phyloP scores from a whole-genome alignment of 2,888 invertebrate species.

The Athetis lepigone region DNA sequence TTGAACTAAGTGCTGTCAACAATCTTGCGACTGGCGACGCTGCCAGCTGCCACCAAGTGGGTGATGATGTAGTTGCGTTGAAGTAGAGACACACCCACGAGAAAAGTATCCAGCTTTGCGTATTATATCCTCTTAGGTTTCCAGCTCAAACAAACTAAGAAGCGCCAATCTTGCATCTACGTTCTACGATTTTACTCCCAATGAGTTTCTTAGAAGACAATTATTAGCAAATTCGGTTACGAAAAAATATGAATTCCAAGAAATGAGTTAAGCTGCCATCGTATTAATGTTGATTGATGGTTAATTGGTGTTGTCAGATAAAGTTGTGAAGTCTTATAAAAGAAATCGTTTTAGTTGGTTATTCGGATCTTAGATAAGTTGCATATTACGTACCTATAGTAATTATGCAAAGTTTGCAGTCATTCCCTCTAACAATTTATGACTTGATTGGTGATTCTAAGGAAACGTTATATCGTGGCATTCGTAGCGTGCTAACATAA shows the following conservation, averaged over 20 bases:
- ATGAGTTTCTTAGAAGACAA: constrained; percentile 31
- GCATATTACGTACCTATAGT: constrained; percentile 20
- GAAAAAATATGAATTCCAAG: constrained; percentile 25
- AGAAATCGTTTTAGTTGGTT: constrained; percentile 11
- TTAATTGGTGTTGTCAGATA: constrained; percentile 20
- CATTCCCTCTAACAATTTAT: constrained; percentile 35
- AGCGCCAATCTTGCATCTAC: background rate
- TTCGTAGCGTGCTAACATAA: constrained; percentile 70
- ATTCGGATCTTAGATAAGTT: constrained; percentile 8
- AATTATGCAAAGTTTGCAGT: constrained; percentile 35
- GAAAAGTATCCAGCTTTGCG: constrained; percentile 7
- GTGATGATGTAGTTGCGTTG: constrained; percentile 21
- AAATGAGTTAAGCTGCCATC: constrained; percentile 14
- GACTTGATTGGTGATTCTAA: constrained; percentile 61
- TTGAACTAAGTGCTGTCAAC: constrained; percentile 57
- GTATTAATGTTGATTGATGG: constrained; percentile 26
- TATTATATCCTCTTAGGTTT: too few relatives aligned
- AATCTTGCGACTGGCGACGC: constrained; percentile 27
- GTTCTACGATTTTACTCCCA: constrained; percentile 10
- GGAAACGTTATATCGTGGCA: constrained; percentile 66
- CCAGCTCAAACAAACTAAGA: background rate
- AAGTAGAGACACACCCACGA: background rate
- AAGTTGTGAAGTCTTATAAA: constrained; percentile 8
- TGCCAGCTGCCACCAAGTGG: constrained; percentile 26
- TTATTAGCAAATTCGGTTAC: constrained; percentile 19